Evolutionary conservation across 2,888 invertebrate species (phyloP).

Genomic region (Hipparchia sbordonii): DNA sequence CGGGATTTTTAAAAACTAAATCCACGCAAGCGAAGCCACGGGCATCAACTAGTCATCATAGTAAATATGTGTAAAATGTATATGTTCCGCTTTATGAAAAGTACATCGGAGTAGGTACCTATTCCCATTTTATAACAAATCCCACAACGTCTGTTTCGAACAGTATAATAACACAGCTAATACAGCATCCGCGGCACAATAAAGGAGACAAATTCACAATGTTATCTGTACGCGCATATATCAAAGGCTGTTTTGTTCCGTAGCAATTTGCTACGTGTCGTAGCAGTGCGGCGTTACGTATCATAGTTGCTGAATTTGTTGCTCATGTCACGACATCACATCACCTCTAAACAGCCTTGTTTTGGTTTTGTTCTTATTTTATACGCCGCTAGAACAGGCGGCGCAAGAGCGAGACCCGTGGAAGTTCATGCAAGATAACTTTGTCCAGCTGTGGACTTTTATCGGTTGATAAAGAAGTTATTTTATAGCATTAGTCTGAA

Average conservation of each 20-base stretch:
- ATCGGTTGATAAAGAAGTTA: no score
- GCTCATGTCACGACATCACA: conserved; percentile 12
- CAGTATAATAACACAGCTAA: background rate
- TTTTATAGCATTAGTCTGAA: no score
- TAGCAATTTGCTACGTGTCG: conserved; percentile 38
- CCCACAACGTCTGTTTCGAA: background rate
- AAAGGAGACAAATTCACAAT: conserved; percentile 22
- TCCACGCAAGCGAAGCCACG: no score
- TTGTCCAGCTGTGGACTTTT: no score
- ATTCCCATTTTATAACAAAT: background rate
- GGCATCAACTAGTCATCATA: no score
- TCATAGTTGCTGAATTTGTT: conserved; percentile 17
- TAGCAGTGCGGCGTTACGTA: conserved; percentile 30
- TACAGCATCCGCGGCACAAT: conserved; percentile 2
- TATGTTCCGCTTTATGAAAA: background rate
- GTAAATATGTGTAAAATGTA: no score
- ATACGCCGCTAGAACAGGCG: no score
- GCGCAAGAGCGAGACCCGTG: no score
- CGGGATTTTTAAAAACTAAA: no score
- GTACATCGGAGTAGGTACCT: background rate
- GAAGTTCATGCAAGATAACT: no score
- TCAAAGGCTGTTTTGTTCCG: conserved; percentile 29
- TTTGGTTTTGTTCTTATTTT: background rate
- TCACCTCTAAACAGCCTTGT: background rate
- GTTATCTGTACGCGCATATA: conserved; percentile 20